Percentiles rank a stretch among this genome's conserved stretches.
Evolutionary conservation across 2,888 invertebrate species (phyloP).

Genomic region (Agapetus fuscipes): DNA sequence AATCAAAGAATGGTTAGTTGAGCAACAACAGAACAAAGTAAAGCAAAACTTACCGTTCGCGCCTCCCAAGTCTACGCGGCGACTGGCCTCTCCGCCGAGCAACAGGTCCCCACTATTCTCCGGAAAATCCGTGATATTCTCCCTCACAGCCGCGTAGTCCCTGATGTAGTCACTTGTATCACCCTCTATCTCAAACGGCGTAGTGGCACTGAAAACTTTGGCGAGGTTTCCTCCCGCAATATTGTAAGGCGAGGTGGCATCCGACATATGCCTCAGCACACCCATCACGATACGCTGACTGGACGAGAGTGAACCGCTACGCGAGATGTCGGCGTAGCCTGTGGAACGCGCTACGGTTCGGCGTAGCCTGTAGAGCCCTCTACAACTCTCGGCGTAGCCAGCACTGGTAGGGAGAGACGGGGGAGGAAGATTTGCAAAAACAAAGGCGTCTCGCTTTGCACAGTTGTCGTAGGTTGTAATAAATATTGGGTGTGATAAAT

Average conservation of each 20-base stretch:
- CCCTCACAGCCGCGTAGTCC: background rate
- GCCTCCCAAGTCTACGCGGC: background rate
- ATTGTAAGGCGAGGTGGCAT: conserved; percentile 2
- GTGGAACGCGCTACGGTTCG: background rate
- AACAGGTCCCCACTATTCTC: conserved; percentile 9
- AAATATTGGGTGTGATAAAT: no score
- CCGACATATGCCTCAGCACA: conserved; percentile 4
- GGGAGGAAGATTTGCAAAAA: no score
- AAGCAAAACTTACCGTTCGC: background rate
- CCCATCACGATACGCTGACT: conserved; percentile 16
- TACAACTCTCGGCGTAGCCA: background rate
- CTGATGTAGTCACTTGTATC: conserved; percentile 1
- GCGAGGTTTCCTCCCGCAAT: background rate
- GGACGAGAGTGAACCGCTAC: conserved; percentile 10
- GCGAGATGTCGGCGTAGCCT: no score
- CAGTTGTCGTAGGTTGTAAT: no score
- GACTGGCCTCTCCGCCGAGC: conserved; percentile 1
- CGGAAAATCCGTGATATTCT: no score
- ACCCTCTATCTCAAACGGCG: conserved; percentile 1
- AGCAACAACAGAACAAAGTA: no score
- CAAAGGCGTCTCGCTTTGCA: no score
- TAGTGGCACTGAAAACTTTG: background rate
- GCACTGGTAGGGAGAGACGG: background rate
- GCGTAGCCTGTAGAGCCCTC: background rate
- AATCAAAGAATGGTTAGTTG: no score